A percentile compares a stretch with the other conserved stretches of the same genome.
Conservation (phyloP, 2,888 invertebrate species). For the Aspidapion aeneum region DNA sequence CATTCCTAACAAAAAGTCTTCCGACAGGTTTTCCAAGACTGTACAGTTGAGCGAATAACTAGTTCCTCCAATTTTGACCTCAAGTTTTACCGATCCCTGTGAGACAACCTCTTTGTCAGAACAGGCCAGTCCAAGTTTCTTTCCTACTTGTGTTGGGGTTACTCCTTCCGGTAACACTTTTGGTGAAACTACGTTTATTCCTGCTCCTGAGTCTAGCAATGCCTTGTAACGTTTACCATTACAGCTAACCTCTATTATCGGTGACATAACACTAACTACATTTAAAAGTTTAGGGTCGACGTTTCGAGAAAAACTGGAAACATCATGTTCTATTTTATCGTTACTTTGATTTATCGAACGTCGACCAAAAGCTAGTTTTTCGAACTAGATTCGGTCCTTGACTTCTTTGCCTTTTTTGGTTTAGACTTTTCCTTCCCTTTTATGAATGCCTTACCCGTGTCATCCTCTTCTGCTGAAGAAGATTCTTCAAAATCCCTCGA, state of each 20-base stretch:
- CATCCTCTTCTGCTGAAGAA: too few species aligned
- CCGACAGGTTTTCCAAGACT: not conserved
- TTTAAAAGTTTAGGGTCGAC: too few species aligned
- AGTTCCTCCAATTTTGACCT: not conserved
- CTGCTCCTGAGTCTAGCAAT: not conserved
- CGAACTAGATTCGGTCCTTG: not conserved
- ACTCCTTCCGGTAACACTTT: too few species aligned
- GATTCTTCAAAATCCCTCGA: too few species aligned
- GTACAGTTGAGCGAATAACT: not conserved
- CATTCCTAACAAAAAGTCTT: not conserved
- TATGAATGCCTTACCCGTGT: too few species aligned
- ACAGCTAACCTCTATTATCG: not conserved
- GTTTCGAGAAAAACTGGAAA: too few species aligned
- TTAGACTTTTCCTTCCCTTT: too few species aligned
- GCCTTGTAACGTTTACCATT: not conserved
- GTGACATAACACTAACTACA: not conserved
- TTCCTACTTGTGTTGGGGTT: too few species aligned
- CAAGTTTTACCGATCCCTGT: not conserved
- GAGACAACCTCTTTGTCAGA: not conserved
- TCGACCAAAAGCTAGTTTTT: not conserved
- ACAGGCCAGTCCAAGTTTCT: not conserved
- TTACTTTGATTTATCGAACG: not conserved
- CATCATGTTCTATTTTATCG: not conserved
- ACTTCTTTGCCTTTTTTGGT: too few species aligned
- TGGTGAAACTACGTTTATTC: not conserved